Conservation (phyloP, 2,113 vertebrate species). For the Stegastes partitus region DNA sequence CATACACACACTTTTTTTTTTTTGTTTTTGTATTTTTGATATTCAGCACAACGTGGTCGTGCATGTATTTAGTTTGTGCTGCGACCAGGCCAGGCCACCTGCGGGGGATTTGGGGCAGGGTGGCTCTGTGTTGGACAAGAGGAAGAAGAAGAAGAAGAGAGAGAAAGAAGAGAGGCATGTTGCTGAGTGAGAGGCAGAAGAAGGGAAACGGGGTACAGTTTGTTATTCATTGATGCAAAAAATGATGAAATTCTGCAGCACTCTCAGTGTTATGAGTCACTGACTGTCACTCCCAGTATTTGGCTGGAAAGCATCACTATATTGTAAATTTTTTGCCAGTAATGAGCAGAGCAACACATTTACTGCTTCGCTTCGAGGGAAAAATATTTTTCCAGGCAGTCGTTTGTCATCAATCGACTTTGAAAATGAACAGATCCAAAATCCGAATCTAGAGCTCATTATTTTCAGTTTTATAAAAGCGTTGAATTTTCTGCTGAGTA, state of each 20-base stretch:
- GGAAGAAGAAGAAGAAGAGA: constrained; percentile 42
- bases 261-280: constrained; percentile 29
- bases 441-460: constrained; percentile 22
- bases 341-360: constrained; percentile 47
- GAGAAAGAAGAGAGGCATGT: constrained; percentile 39
- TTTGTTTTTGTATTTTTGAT: constrained; percentile 30
- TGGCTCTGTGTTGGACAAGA: constrained; percentile 47
- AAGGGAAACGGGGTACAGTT: constrained; percentile 43
- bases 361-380: constrained; percentile 24
- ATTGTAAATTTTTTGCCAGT: constrained; percentile 38
- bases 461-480: constrained; percentile 13
- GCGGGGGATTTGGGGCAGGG: constrained; percentile 77
- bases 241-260: constrained; percentile 43
- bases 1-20: constrained; percentile 26
- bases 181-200: constrained; percentile 38
- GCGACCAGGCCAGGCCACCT: constrained; percentile 77
- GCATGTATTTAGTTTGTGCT: constrained; percentile 43
- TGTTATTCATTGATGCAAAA: constrained; percentile 30
- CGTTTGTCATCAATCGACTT: constrained; percentile 17
- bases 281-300: constrained; percentile 27
- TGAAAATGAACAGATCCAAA: constrained; percentile 2
- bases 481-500: too few species aligned
- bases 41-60: constrained; percentile 43
- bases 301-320: constrained; percentile 2
- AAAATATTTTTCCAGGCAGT: constrained; percentile 30